These are phyloP conservation scores for Drosophila kepulauana DNA, from an alignment of 1,140 invertebrate genomes.

Conservation along the genomic window DNA sequence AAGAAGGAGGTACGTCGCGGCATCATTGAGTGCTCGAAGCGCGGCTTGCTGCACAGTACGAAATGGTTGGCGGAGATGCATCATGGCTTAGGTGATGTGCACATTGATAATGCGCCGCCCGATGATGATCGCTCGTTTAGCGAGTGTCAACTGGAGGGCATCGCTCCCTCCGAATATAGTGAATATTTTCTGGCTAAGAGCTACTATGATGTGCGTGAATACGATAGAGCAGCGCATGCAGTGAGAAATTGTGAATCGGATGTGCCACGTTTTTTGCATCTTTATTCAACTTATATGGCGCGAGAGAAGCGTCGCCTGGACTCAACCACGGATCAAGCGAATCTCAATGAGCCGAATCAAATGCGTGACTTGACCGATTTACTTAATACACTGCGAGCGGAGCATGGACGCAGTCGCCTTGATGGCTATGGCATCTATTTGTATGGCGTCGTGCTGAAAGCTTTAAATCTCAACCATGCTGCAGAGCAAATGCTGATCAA, in stretches of 20 bases:
- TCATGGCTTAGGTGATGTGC: slow-evolving; percentile 89
- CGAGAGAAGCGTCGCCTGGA: slow-evolving; percentile 95
- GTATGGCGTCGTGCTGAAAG: slow-evolving; percentile 96
- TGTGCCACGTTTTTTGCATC: slow-evolving; percentile 92
- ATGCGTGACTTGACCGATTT: slow-evolving; percentile 87
- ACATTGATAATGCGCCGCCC: slow-evolving; percentile 85
- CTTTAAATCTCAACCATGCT: slow-evolving; percentile 91
- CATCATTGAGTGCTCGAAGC: slow-evolving; percentile 82
- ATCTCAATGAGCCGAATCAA: slow-evolving; percentile 88
- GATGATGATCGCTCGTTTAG: slow-evolving; percentile 74
- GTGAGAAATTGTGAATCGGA: slow-evolving; percentile 88
- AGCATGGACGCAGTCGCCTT: slow-evolving; percentile 88
- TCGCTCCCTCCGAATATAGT: slow-evolving; percentile 88
- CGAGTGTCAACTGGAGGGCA: slow-evolving; percentile 72
- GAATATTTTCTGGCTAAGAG: slow-evolving; percentile 93
- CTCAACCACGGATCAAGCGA: slow-evolving; percentile 91
- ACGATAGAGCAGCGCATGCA: slow-evolving; percentile 95
- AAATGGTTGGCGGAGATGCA: slow-evolving; percentile 95
- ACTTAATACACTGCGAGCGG: slow-evolving; percentile 86
- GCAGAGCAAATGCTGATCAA: slow-evolving; percentile 92
- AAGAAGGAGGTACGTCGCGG: slow-evolving; percentile 75
- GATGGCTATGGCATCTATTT: slow-evolving; percentile 96
- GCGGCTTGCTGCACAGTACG: slow-evolving; percentile 85
- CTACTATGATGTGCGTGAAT: slow-evolving; percentile 97
- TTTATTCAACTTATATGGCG: slow-evolving; percentile 94